Percentiles rank a stretch among this genome's conserved stretches.
Conservation (phyloP, 1,140 invertebrate genomes). For the Pararge aegeria region DNA sequence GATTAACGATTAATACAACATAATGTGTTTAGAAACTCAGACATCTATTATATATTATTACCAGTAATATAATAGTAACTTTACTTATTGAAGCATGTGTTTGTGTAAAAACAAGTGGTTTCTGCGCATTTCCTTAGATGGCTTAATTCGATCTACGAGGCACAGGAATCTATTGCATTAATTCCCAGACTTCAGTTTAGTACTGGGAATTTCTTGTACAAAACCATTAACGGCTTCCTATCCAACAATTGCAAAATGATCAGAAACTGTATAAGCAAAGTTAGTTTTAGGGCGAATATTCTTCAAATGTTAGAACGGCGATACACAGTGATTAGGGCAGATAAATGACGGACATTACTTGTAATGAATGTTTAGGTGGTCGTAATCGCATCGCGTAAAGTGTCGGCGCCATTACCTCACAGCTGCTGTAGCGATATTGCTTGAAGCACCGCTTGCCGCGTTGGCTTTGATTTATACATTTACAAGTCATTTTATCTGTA, state of each 20-base stretch:
- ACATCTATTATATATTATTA: too few relatives aligned
- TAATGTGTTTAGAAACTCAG: too few relatives aligned
- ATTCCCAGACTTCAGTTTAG: too few relatives aligned
- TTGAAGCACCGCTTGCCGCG: constrained; percentile 56
- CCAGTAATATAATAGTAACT: too few relatives aligned
- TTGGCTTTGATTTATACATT: constrained; percentile 54
- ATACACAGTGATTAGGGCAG: constrained; percentile 69
- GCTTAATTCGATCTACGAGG: too few relatives aligned
- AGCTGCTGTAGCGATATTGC: constrained; percentile 75
- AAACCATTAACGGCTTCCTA: too few relatives aligned
- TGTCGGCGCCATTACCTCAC: constrained; percentile 74
- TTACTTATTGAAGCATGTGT: too few relatives aligned
- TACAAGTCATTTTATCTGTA: constrained; percentile 42
- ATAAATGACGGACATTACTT: constrained; percentile 77
- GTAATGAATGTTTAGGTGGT: constrained; percentile 77
- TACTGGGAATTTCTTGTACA: too few relatives aligned
- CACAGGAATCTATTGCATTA: too few relatives aligned
- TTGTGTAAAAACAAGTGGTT: too few relatives aligned
- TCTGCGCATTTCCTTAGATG: too few relatives aligned
- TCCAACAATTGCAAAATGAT: background rate
- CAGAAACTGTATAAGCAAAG: background rate
- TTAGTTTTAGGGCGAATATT: constrained; percentile 11
- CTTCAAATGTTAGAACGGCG: constrained; percentile 27
- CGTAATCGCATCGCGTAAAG: constrained; percentile 76
- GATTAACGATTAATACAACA: too few relatives aligned